Evolutionary conservation across 2,113 vertebrate species (phyloP), one percentile per base, ranked within the genome.

Genomic region (Sula dactylatra): DNA sequence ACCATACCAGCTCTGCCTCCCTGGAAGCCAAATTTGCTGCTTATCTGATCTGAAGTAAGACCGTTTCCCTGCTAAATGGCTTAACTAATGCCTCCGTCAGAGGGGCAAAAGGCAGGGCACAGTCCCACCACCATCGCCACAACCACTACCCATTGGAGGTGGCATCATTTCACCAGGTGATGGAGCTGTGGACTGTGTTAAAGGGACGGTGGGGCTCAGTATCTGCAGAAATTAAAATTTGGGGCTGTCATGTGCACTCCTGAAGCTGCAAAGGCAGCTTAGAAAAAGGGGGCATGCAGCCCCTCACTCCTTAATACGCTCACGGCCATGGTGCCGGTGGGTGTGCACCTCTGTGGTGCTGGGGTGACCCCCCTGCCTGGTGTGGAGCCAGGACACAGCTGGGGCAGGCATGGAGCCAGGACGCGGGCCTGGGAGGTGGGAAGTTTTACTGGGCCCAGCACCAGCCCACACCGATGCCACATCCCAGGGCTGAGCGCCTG

Each of bases 401-500:
- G 50, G 50, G 40, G 29, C n/a, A 61, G 73, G n/a, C 40, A n/a
- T 45, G 44, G 44, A 45, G 15, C 44, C 44, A 45, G 44, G 44
- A 45, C 15, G 17, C 2, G 50, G 22, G 56, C 50, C 42, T 27
- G 26, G 20, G 22, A 55, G 11, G 44, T 36, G 45, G 45, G 72
- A 61, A 38, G 5, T 58, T 66, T 56, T 38, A 47, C 26, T 27
- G 62, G 26, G 6, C 27, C 38, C 49, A 62, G 25, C 42, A 36
- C 6, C 69, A 73, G 29, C n/a, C 32, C 17, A 42, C 4, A 0
- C 11, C 1, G 2, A 32, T 12, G 31, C n/a, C 1, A 0, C 1
- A 1, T 50, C 24, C 32, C 45, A 61, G 8, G 17, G 50, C 24
- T 32, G 15, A n/a, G 58, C 1, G 1, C 20, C 47, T 49, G n/a